phyloP scores from a whole-genome alignment of 2,888 invertebrate genomes.

The Abrostola triplasia region DNA sequence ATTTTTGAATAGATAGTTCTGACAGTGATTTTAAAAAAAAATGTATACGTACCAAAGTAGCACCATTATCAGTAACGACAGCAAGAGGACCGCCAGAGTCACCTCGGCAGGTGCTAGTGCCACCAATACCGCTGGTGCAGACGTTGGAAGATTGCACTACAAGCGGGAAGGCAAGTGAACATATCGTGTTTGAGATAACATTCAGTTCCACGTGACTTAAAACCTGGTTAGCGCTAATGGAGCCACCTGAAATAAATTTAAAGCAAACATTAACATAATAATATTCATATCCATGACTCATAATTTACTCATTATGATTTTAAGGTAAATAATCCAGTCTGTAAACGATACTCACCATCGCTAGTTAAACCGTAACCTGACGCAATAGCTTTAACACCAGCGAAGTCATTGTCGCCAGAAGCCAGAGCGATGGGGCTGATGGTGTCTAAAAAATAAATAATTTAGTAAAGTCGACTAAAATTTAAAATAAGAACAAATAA shows the following conservation, averaged over 20 bases:
- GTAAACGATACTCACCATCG: conserved; percentile 62
- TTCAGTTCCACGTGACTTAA: conserved; percentile 60
- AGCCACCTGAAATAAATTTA: conserved; percentile 39
- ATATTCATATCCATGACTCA: no score
- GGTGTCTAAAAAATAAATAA: conserved; percentile 50
- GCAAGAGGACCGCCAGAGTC: conserved; percentile 76
- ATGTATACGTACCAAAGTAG: conserved; percentile 61
- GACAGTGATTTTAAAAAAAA: not conserved
- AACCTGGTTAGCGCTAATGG: conserved; percentile 46
- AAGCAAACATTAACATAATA: no score
- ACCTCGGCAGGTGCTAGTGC: conserved; percentile 64
- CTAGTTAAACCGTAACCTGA: conserved; percentile 65
- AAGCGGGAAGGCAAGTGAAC: conserved; percentile 58
- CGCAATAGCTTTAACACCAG: conserved; percentile 54
- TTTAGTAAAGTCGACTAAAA: not conserved
- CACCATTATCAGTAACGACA: conserved; percentile 46
- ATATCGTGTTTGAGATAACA: conserved; percentile 64
- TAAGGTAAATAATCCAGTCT: no score
- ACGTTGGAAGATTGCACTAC: conserved; percentile 64
- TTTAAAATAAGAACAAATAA: not conserved
- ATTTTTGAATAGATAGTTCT: no score
- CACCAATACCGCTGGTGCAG: conserved; percentile 65
- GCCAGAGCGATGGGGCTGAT: conserved; percentile 63
- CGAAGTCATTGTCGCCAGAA: conserved; percentile 53
- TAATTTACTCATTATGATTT: no score